These are phyloP conservation scores for Orbicella faveolata DNA, from an alignment of 64 coral and sea anemone genomes.

Conservation along the genomic window DNA sequence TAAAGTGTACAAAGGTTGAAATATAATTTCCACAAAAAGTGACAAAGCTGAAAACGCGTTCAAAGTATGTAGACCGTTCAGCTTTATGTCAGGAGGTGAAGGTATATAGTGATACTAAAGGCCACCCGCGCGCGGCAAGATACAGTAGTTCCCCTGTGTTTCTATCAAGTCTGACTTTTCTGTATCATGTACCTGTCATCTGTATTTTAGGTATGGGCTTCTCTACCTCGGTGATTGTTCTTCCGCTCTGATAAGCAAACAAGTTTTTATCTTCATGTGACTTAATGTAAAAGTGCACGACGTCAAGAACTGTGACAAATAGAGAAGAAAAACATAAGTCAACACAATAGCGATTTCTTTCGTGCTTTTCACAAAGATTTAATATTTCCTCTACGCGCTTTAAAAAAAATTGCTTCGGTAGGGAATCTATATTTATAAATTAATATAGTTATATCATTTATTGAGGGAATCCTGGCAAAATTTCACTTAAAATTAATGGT, in stretches of 20 bases:
- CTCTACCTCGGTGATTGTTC: not conserved
- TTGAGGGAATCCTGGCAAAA: no score
- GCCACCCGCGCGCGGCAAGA: not conserved
- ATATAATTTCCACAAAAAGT: no score
- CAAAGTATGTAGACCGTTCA: no score
- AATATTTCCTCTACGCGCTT: no score
- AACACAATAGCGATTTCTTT: not conserved
- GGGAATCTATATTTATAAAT: no score
- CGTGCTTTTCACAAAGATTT: no score
- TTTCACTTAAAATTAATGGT: no score
- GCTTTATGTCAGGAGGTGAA: not conserved
- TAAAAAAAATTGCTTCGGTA: no score
- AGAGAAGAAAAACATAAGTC: not conserved
- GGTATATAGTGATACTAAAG: no score
- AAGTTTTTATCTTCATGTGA: not conserved
- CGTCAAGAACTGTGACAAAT: not conserved
- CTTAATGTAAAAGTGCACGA: not conserved
- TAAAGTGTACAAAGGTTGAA: not conserved
- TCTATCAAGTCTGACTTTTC: no score
- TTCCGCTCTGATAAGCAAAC: not conserved
- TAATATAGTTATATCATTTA: no score
- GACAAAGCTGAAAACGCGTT: no score
- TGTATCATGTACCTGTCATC: constrained; percentile 1
- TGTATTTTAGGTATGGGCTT: not conserved
- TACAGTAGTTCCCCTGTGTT: not conserved